Base-by-base conservation (phyloP, 2,888 invertebrate species). In the Drosophila vallismaia region DNA sequence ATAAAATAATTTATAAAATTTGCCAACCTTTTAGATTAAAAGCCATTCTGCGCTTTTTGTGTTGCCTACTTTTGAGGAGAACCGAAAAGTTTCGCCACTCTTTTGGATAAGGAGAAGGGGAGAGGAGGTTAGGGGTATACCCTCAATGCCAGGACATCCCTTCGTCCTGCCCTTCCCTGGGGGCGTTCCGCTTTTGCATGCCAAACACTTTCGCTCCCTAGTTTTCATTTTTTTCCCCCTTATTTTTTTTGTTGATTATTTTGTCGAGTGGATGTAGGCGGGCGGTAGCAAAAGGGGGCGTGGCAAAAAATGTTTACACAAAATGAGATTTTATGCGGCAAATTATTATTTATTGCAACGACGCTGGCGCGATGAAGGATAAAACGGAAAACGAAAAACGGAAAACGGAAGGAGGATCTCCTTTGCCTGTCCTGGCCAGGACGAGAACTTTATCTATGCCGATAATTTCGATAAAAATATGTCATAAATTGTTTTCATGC, bases 311-410 rank as follows among this genome's bases (percentile, higher is more conserved):
- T 68, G 49, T 76, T 73, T 73, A 63, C 58, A 63, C 48, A 62
- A 58, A 75, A 71, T 71, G 60, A 49, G 60, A 46, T 55, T 50
- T 38, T 60, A 64, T 46, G 64, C 64, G 31, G 55, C 62, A 62
- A 57, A 75, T 75, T 12, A 67, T 60, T 77, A 77, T 78, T 78
- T 78, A 78, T 76, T 50, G 71, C 75, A 52, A 38, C 50, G 14
- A 29, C 33, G 28, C 29, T 28, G 28, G 36, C 26, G 29, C 36
- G 31, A 33, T 36, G 36, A 54, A 44, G 36, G 29, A 40, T 53
- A 26, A 42, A 12, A 12, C 12, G 12, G 36, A 24, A 8, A n/a
- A n/a, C n/a, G n/a, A n/a, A n/a, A n/a, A n/a, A n/a, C n/a, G n/a
- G n/a, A 26, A 42, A 12, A 12, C 12, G 12, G 36, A 24, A 8